These are phyloP conservation scores for Pantherophis vulpinus DNA, from an alignment of 2,797 vertebrate genomes.

Conservation along the genomic window DNA sequence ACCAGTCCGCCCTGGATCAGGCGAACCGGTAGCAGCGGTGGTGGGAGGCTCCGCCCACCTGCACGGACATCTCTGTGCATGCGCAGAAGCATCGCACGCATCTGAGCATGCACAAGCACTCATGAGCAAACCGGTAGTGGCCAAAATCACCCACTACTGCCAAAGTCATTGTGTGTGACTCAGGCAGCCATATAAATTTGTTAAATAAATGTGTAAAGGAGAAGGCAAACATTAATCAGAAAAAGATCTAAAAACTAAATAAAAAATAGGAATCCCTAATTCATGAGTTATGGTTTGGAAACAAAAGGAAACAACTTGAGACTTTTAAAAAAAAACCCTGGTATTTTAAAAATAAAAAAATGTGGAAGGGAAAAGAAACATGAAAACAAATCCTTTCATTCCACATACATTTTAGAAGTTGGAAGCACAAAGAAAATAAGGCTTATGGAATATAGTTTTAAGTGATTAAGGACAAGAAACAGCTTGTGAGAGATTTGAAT, in stretches of 20 bases:
- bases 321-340: not conserved
- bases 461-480: not conserved
- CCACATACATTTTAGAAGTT: not conserved
- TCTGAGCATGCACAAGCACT: no score
- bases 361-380: not conserved
- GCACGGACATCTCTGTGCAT: no score
- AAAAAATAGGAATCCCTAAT: not conserved
- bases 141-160: not conserved
- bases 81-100: no score
- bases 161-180: no score
- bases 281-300: not conserved
- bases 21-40: no score
- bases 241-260: not conserved
- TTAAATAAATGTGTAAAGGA: not conserved
- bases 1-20: no score
- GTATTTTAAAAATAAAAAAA: not conserved
- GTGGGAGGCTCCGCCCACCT: no score
- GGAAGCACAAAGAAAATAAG: not conserved
- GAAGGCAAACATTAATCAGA: not conserved
- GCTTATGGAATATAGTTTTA: not conserved
- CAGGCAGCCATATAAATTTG: not conserved
- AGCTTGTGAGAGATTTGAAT: not conserved
- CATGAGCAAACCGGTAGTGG: no score
- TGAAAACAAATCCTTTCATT: not conserved
- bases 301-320: not conserved